Base-by-base conservation (phyloP, 2,797 vertebrate genomes). In the Hydrophis major region DNA sequence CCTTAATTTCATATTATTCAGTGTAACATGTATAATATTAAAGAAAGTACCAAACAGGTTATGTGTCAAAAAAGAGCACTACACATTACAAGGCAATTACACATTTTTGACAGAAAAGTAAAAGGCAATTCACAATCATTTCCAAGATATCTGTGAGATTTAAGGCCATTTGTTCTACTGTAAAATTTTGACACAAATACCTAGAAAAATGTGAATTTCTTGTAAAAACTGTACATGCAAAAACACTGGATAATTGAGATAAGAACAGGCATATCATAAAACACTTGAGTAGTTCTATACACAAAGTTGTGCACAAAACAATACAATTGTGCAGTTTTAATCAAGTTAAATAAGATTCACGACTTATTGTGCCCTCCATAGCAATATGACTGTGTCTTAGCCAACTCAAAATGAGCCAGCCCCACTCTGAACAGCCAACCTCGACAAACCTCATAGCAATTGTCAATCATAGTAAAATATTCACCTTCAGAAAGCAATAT, bases 151-250 rank as follows among this genome's bases (percentile, higher is more conserved):
- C 97, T 97, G 98, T 99, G 98, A 98, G 98, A 98, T 98, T 99
- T 99, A 99, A 99, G 99, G 99, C 99, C 98, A 98, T 99, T 98
- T 98, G 98, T 99, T 99, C 98, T 98, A 97, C 97, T 97, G 95
- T 97, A 97, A 97, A 97, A 92, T 94, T 94, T 96, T 96, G 95
- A 97, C 97, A 97, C 95, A 95, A 96, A 96, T 96, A 92, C 63
- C 96, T 97, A 98, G 97, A 97, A 97, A 92, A 98, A 97, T 6
- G 97, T 98, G 98, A 97, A 97, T 98, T 98, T 98, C 96, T 97
- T 97, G 97, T 99, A 99, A 98, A 98, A 99, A 99, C 98, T 99
- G 98, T 98, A 98, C 99, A 99, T 99, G 99, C 98, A 99, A 98
- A 99, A 98, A 97, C 97, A 98, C 98, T 98, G 98, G 97, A 95